Evolutionary conservation across 2,888 invertebrate species (phyloP).

Genomic region (Scaptomyza caliginosa): DNA sequence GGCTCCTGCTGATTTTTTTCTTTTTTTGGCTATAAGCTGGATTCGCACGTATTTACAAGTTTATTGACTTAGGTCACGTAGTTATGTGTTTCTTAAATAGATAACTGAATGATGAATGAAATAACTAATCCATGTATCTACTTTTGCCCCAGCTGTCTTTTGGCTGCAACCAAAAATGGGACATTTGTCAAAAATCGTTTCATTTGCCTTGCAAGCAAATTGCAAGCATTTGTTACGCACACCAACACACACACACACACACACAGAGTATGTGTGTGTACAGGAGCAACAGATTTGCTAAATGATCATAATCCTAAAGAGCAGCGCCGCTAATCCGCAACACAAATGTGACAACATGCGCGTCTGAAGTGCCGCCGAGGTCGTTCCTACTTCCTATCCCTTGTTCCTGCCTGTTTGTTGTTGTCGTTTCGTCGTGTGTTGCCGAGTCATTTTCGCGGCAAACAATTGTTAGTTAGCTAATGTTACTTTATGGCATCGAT

Average conservation of each 20-base stretch:
- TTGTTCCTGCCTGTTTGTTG: constrained; percentile 4
- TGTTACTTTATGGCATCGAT: constrained; percentile 68
- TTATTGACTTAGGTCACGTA: constrained; percentile 78
- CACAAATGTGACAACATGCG: constrained; percentile 82
- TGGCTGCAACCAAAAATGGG: constrained; percentile 35
- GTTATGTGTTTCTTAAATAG: constrained; percentile 23
- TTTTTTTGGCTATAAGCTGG: no score
- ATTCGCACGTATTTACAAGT: constrained; percentile 71
- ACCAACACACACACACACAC: constrained; percentile 31
- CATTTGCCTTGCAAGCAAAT: constrained; percentile 2
- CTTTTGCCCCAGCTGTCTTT: not conserved
- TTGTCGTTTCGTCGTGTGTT: not conserved
- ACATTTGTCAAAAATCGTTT: constrained; percentile 73
- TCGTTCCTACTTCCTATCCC: constrained; percentile 30
- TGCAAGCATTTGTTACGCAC: constrained; percentile 48
- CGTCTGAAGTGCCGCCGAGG: constrained; percentile 72
- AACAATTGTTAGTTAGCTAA: constrained; percentile 45
- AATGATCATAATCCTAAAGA: constrained; percentile 83
- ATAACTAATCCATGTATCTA: no score
- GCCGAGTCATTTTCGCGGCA: constrained; percentile 13
- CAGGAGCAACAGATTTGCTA: constrained; percentile 84
- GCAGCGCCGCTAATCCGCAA: constrained; percentile 82
- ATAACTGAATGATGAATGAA: constrained; percentile 36
- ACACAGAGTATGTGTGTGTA: constrained; percentile 1
- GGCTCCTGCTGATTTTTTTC: constrained; percentile 66